These are phyloP conservation scores for Hemicordylus capensis DNA, from an alignment of 2,113 vertebrate species.

Conservation along the genomic window DNA sequence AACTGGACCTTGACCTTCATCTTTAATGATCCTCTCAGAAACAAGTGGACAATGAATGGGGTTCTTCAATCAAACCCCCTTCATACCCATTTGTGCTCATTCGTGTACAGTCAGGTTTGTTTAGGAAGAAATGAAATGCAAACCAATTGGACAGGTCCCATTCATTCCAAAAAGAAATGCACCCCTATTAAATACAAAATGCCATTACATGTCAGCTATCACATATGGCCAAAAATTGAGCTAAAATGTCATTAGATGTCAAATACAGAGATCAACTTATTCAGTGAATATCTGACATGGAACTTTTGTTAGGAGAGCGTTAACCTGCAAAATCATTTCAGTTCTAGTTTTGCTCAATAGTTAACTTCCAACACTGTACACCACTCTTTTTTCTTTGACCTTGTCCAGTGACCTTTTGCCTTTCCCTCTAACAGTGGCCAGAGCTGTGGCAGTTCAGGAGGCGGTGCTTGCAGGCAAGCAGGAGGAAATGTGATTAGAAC, in stretches of 20 bases:
- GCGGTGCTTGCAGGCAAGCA: conserved; percentile 39
- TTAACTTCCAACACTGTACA: neutral
- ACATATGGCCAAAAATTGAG: neutral
- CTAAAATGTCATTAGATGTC: neutral
- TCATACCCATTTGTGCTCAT: too few relatives aligned
- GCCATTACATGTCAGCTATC: too few relatives aligned
- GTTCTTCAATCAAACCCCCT: too few relatives aligned
- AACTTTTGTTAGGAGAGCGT: neutral
- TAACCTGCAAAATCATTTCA: neutral
- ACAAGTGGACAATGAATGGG: too few relatives aligned
- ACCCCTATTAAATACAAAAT: too few relatives aligned
- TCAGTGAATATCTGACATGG: neutral
- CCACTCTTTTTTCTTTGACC: neutral
- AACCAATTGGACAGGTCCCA: too few relatives aligned
- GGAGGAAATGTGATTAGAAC: conserved; percentile 58
- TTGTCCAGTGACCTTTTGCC: neutral
- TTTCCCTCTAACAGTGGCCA: conserved; percentile 22
- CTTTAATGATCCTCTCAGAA: too few relatives aligned
- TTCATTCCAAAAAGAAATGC: too few relatives aligned
- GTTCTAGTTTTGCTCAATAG: neutral
- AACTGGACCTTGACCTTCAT: too few relatives aligned
- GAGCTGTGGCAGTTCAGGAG: conserved; percentile 50
- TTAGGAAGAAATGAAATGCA: too few relatives aligned
- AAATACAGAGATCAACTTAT: neutral
- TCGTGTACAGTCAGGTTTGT: too few relatives aligned